These are phyloP conservation scores for Phoebastria nigripes DNA, from an alignment of 2,797 vertebrate species.

Conservation along the genomic window DNA sequence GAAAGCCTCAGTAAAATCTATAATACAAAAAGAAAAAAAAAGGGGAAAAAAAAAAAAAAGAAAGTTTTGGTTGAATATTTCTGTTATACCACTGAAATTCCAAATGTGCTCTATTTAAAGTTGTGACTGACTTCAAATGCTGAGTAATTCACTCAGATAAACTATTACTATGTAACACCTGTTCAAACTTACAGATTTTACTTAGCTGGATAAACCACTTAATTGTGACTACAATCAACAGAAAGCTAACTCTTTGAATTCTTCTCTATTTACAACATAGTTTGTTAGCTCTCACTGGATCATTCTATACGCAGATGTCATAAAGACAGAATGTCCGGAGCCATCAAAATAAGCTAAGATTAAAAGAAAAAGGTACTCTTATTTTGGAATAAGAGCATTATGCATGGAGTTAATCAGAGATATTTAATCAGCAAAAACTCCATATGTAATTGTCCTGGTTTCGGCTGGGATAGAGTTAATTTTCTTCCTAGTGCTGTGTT, in stretches of 20 bases:
- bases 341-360: not conserved
- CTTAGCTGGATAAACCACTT: not conserved
- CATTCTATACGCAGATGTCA: not conserved
- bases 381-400: not conserved
- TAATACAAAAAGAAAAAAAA: too few relatives aligned
- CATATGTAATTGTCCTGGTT: not conserved
- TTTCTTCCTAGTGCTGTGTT: too few relatives aligned
- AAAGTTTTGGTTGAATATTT: not conserved
- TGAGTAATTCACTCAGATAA: not conserved
- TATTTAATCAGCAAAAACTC: not conserved
- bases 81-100: not conserved
- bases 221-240: not conserved
- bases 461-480: too few relatives aligned
- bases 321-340: not conserved
- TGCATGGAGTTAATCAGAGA: not conserved
- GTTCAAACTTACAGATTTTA: not conserved
- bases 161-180: not conserved
- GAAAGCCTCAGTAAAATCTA: not conserved
- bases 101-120: not conserved
- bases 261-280: not conserved
- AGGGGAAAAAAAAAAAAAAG: too few relatives aligned
- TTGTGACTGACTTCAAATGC: not conserved
- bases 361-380: not conserved
- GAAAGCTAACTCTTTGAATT: not conserved
- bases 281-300: not conserved